Base-by-base conservation (phyloP, 2,888 invertebrate species). In the Xestia c-nigrum region DNA sequence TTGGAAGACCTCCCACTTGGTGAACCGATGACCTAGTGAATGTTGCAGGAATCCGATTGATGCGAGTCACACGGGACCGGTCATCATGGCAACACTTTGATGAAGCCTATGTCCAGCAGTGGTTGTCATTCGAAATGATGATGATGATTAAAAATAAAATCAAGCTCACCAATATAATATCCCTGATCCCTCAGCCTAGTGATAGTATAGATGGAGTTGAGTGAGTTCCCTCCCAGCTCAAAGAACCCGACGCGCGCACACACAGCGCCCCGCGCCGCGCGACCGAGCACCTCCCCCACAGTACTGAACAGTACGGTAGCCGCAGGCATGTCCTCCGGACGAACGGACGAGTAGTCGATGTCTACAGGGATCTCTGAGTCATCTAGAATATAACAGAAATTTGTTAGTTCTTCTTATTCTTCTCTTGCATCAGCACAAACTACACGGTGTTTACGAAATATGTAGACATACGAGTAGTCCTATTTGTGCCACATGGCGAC, bases 141-240 rank as follows among this genome's bases (percentile, higher is more conserved):
- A 40, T 40, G 40, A 38, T 21, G 38, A 5, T 1, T 12, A 61
- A 16, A 12, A 21, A 59, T 31, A 0, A 40, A 14, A n/a, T 21
- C 0, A 63, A 52, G 80, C 97, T 96, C 92, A 97, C 98, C 97
- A 85, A 99, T 98, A 86, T 97, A 97, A 91, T 98, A 98, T 19
- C 98, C 98, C 89, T 97, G 97, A 74, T 98, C 98, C 66, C 98
- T 97, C 69, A 99, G 92, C 89, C 97, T 97, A 0, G 98, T 98
- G 10, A 99, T 98, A 0, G 98, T 98, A 86, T 97, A 98, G 77
- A 99, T 98, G 0, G 99, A 98, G 92, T 99, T 99, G 38, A 99
- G 96, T 0, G 99, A 99, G 91, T 99, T 98, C 19, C 99, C 99
- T 3, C 99, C 99, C 61, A 99, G 96, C 87, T 98, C 98, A 91